These are phyloP conservation scores for Chloropsis cyanopogon DNA, from an alignment of 2,113 vertebrate genomes.

Conservation along the genomic window DNA sequence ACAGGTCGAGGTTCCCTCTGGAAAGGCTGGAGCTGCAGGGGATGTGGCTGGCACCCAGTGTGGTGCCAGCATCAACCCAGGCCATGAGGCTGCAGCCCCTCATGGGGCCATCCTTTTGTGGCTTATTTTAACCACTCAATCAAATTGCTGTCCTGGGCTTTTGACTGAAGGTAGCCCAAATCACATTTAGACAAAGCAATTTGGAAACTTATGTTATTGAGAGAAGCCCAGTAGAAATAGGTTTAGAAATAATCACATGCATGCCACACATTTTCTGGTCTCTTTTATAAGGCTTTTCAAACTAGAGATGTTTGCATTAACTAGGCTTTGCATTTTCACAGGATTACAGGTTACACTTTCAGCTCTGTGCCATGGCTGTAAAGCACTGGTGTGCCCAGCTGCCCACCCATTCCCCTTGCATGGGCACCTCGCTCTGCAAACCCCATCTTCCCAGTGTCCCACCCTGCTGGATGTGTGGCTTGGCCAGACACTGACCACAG, in stretches of 20 bases:
- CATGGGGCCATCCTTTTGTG: not conserved
- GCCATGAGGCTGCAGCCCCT: not conserved
- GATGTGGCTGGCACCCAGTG: not conserved
- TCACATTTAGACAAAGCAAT: not conserved
- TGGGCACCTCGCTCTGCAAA: not conserved
- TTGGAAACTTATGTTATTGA: not conserved
- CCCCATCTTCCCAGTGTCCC: not conserved
- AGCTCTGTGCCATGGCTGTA: not conserved
- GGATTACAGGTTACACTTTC: not conserved
- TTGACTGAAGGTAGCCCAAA: not conserved
- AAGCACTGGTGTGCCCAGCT: not conserved
- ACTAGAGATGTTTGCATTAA: not conserved
- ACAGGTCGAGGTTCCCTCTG: not conserved
- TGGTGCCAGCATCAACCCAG: not conserved
- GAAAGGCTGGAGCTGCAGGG: not conserved
- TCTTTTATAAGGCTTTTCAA: not conserved
- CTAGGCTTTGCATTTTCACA: not conserved
- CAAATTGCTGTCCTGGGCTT: not conserved
- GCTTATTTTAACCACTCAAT: not conserved
- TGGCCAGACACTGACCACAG: accelerated
- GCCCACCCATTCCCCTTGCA: not conserved
- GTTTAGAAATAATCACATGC: not conserved
- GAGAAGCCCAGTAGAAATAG: not conserved
- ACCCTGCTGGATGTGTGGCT: accelerated
- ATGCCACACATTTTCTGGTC: not conserved